Conservation (phyloP, 2,888 invertebrate genomes). For the Drosophila dives region DNA sequence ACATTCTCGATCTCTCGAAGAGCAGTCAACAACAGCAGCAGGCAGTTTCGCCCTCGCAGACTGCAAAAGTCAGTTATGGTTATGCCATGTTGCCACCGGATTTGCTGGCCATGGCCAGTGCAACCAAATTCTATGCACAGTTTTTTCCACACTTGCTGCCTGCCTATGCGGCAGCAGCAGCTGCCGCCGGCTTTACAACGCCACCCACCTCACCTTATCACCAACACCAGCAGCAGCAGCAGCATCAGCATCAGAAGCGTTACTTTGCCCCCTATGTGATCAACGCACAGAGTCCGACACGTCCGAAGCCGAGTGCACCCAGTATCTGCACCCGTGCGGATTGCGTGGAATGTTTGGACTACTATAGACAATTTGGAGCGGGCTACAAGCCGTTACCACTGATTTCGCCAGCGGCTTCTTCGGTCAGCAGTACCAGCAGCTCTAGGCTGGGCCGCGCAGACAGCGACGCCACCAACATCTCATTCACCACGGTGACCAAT, state of each 20-base stretch:
- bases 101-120: constrained; percentile 80
- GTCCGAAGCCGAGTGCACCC: constrained; percentile 35
- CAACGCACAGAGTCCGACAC: constrained; percentile 50
- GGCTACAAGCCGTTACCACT: constrained; percentile 61
- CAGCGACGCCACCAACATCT: constrained; percentile 57
- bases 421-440: constrained; percentile 71
- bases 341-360: constrained; percentile 77
- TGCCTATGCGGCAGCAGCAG: constrained; percentile 73
- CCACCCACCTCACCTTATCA: constrained; percentile 69
- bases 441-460: constrained; percentile 39
- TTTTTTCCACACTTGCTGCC: constrained; percentile 82
- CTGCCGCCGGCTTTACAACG: constrained; percentile 69
- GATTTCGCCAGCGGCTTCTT: constrained; percentile 74
- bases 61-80: constrained; percentile 21
- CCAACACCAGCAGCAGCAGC: constrained; percentile 39
- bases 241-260: constrained; percentile 59
- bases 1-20: constrained; percentile 83
- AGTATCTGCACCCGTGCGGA: constrained; percentile 66
- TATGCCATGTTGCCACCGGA: constrained; percentile 72
- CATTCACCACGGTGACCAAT: constrained; percentile 76
- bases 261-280: constrained; percentile 76
- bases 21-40: constrained; percentile 36
- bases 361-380: constrained; percentile 68
- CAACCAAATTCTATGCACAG: constrained; percentile 82
- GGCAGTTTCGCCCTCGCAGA: constrained; percentile 4